Evolutionary conservation across 2,888 invertebrate genomes (phyloP).

Genomic region (Liopterus haemorrhoidalis): DNA sequence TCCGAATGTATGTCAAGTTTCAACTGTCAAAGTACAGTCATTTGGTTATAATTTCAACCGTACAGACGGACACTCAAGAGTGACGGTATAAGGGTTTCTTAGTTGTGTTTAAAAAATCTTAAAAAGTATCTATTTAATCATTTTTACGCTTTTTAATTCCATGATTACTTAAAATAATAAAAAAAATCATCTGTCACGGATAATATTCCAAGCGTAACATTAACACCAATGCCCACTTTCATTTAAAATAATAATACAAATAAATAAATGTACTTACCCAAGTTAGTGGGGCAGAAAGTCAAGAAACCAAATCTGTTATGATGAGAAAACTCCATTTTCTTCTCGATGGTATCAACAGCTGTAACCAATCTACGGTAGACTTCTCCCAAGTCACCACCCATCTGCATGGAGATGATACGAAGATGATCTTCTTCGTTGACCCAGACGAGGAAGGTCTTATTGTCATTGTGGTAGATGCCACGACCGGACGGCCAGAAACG

Average conservation of each 20-base stretch:
- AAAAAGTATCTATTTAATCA: too few species aligned
- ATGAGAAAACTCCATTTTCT: constrained; percentile 50
- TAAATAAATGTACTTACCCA: constrained; percentile 48
- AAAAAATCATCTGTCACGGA: too few species aligned
- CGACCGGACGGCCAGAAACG: constrained; percentile 90
- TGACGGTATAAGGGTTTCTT: too few species aligned
- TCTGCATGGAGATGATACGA: constrained; percentile 94
- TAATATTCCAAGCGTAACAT: too few species aligned
- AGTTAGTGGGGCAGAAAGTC: constrained; percentile 68
- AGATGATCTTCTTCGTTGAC: constrained; percentile 97
- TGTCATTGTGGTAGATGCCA: constrained; percentile 93
- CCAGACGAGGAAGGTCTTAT: constrained; percentile 95
- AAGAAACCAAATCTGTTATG: constrained; percentile 60
- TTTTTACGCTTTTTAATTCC: too few species aligned
- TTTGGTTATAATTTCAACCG: too few species aligned
- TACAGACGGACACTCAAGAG: too few species aligned
- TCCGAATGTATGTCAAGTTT: too few species aligned
- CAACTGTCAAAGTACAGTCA: too few species aligned
- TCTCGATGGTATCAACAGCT: constrained; percentile 51
- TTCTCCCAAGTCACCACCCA: constrained; percentile 83
- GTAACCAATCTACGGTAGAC: constrained; percentile 53
- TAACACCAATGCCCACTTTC: too few species aligned
- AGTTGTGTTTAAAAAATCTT: too few species aligned
- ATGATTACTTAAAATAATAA: too few species aligned
- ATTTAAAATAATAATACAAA: constrained; percentile 33